These are phyloP conservation scores for Meiosimyza decipiens DNA, from an alignment of 2,888 invertebrate species.

Conservation along the genomic window DNA sequence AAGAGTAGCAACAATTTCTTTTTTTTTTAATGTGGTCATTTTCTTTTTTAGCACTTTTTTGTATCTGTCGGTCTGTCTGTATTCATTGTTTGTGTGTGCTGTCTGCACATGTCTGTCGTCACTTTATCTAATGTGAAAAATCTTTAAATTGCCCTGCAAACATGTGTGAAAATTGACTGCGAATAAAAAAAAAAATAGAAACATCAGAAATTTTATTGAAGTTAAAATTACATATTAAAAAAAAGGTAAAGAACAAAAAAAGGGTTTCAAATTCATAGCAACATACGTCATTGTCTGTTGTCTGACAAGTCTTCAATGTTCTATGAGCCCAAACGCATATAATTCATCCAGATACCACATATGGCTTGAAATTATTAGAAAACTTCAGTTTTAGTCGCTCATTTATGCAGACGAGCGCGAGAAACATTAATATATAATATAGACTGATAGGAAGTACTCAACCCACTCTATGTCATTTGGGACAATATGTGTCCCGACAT, in stretches of 20 bases:
- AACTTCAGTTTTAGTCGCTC: too few relatives aligned
- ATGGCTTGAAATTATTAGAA: too few relatives aligned
- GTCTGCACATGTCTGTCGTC: conserved; percentile 30
- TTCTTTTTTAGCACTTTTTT: background rate
- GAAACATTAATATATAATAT: too few relatives aligned
- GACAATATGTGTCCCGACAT: too few relatives aligned
- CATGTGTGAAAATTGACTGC: conserved; percentile 2
- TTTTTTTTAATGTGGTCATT: background rate
- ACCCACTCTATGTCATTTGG: too few relatives aligned
- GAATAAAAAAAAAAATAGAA: background rate
- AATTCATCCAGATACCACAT: too few relatives aligned
- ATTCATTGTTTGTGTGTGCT: conserved; percentile 2
- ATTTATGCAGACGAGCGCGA: too few relatives aligned
- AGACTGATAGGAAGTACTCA: too few relatives aligned
- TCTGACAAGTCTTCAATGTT: too few relatives aligned
- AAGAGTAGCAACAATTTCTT: background rate
- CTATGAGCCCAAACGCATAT: too few relatives aligned
- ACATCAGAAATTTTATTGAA: background rate
- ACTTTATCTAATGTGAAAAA: conserved; percentile 30
- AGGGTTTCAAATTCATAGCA: too few relatives aligned
- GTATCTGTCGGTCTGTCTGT: background rate
- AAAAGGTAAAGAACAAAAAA: background rate
- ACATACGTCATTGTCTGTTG: too few relatives aligned
- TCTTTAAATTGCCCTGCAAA: background rate
- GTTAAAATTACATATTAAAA: background rate